These are phyloP conservation scores for Agrypnus murinus DNA, from an alignment of 2,888 invertebrate species.

Conservation along the genomic window DNA sequence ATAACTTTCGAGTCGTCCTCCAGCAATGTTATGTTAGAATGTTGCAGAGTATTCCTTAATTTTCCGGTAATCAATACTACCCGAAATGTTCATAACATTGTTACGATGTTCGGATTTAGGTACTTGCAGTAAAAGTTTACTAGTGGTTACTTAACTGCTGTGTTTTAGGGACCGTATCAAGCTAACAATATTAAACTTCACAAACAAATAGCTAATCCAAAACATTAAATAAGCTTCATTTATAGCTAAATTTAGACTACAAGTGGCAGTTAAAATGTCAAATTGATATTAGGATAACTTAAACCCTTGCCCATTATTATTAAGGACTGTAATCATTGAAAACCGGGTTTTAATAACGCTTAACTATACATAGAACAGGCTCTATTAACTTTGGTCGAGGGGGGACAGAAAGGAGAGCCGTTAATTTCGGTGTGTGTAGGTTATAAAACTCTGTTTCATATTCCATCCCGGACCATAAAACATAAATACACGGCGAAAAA, in stretches of 20 bases:
- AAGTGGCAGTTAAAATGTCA: slow-evolving; percentile 5
- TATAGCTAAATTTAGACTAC: slow-evolving; percentile 3
- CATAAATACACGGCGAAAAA: slow-evolving; percentile 38
- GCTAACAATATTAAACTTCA: too few species aligned
- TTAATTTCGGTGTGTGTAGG: slow-evolving; percentile 5
- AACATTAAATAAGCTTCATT: slow-evolving; percentile 2
- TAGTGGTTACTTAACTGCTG: too few species aligned
- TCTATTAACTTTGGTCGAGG: background rate
- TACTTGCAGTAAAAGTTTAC: too few species aligned
- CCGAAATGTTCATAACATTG: too few species aligned
- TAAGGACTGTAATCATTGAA: background rate
- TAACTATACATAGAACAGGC: background rate
- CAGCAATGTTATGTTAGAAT: too few species aligned
- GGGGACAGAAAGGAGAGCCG: too few species aligned
- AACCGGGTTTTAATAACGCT: background rate
- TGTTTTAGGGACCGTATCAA: too few species aligned
- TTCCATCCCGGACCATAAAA: slow-evolving; percentile 27
- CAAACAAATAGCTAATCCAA: background rate
- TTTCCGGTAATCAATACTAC: too few species aligned
- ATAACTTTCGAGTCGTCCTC: too few species aligned
- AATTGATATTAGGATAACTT: slow-evolving; percentile 3
- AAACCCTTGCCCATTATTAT: background rate
- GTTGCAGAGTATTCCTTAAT: too few species aligned
- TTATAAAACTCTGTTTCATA: slow-evolving; percentile 24
- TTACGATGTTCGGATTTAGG: too few species aligned